phyloP scores from a whole-genome alignment of 1,140 invertebrate genomes.

The Brachionus sp. region DNA sequence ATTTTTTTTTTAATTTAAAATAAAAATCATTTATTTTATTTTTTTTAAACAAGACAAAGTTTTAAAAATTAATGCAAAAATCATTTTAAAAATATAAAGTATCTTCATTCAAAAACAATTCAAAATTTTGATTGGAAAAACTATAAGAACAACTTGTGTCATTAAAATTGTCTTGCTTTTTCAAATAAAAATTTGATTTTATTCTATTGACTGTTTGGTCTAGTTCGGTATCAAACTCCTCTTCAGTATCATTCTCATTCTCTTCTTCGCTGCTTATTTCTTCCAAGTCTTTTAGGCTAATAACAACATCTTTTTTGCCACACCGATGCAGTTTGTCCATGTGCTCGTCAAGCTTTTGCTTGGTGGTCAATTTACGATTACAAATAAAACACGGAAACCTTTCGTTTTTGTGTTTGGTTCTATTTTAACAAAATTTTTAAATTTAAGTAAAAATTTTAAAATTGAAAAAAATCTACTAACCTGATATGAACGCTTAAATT shows the following conservation, averaged over 20 bases:
- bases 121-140: conserved; percentile 27
- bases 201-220: neutral
- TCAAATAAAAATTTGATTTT: conserved; percentile 21
- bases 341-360: conserved; percentile 20
- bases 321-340: neutral
- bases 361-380: neutral
- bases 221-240: neutral
- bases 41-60: neutral
- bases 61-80: neutral
- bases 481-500: conserved; percentile 11
- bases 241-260: neutral
- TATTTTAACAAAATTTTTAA: neutral
- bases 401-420: conserved; percentile 20
- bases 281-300: conserved; percentile 17
- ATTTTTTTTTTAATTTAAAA: no score
- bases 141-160: neutral
- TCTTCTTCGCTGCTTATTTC: conserved; percentile 15
- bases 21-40: no score
- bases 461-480: neutral
- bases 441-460: neutral
- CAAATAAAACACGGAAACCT: neutral
- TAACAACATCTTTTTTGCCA: neutral
- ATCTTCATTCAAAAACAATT: neutral
- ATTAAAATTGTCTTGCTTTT: conserved; percentile 36
- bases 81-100: neutral